Evolutionary conservation across 2,797 vertebrate species (phyloP), one percentile per base, ranked within the genome.

Genomic region (Apogon talboti): DNA sequence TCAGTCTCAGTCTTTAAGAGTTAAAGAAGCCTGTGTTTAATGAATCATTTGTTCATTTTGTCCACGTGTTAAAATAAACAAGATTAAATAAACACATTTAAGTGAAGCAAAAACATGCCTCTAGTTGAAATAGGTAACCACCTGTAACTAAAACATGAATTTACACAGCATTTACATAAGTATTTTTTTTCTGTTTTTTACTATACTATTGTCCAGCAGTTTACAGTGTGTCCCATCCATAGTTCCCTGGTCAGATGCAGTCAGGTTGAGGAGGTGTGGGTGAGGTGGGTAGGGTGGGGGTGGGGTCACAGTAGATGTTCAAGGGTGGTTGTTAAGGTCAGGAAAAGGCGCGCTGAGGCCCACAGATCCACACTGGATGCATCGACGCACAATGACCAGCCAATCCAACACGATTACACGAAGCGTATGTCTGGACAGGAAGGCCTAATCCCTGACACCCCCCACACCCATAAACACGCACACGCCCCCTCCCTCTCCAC

Each of bases 401-500:
- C 85, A 81, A 79, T 85, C 71, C 84, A 68, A 90, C 81, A 67
- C 90, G 91, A 95, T 95, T 94, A 94, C 83, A 86, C 76, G 66
- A 81, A 79, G 82, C 87, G 75, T 86, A 69, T 78, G 67, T 87
- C 87, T 87, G 92, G 91, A 93, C 86, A 80, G 89, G 87, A 86
- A 89, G 85, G 78, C 84, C 82, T 95, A 94, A 94, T 94, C 91
- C 89, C 78, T 74, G 68, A 87, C 86, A 58, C 64, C 55, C 67
- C 70, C 57, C 35, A 37, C 46, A 10, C 54, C 24, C 57, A 37
- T 59, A 56, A 57, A 55, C 76, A 58, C 33, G 6, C 70, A 28
- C 70, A 28, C 57, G 1, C 11, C 60, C 66, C 54, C 66, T 19
- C 57, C 63, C 41, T 44, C 35, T 57, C 19, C 48, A 28, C 33